A percentile compares a stretch with the other conserved stretches of the same genome.
Conservation (phyloP, 2,888 invertebrate genomes). For the Drosophila pseudotakahashii region DNA sequence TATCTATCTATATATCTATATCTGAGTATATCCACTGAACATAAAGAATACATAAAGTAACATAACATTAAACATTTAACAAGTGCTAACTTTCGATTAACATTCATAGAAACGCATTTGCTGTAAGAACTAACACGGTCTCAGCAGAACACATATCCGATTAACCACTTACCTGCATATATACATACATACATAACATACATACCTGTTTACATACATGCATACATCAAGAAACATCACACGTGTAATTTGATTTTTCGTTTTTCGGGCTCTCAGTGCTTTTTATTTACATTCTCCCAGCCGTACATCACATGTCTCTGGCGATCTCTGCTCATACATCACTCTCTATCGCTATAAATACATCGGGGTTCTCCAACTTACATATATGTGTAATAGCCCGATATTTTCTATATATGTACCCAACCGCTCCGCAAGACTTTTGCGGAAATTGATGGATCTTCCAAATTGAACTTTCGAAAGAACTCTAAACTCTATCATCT, state of each 20-base stretch:
- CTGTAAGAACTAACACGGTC: slow-evolving; percentile 28
- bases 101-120: slow-evolving; percentile 30
- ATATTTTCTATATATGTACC: slow-evolving; percentile 14
- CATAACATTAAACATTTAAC: slow-evolving; percentile 46
- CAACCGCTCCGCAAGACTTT: slow-evolving; percentile 1
- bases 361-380: slow-evolving; percentile 9
- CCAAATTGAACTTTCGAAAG: slow-evolving; percentile 2
- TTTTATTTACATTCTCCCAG: slow-evolving; percentile 14
- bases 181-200: slow-evolving; percentile 34
- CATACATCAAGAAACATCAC: slow-evolving; percentile 24
- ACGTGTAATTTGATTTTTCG: slow-evolving; percentile 53
- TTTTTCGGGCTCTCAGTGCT: slow-evolving; percentile 16
- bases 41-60: slow-evolving; percentile 13
- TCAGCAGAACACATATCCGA: slow-evolving; percentile 5
- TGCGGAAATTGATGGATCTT: slow-evolving; percentile 5
- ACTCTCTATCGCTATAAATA: slow-evolving; percentile 16
- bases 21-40: slow-evolving; percentile 26
- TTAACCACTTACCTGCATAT: slow-evolving; percentile 23
- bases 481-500: slow-evolving; percentile 21
- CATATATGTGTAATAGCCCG: slow-evolving; percentile 6
- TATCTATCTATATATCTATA: slow-evolving; percentile 37
- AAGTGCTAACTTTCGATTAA: slow-evolving; percentile 28
- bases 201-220: slow-evolving; percentile 34
- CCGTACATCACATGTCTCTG: slow-evolving; percentile 28
- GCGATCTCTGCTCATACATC: slow-evolving; percentile 17